Evolutionary conservation across 2,797 vertebrate species (phyloP), one percentile per base, ranked within the genome.

Genomic region (Trematomus bernacchii): DNA sequence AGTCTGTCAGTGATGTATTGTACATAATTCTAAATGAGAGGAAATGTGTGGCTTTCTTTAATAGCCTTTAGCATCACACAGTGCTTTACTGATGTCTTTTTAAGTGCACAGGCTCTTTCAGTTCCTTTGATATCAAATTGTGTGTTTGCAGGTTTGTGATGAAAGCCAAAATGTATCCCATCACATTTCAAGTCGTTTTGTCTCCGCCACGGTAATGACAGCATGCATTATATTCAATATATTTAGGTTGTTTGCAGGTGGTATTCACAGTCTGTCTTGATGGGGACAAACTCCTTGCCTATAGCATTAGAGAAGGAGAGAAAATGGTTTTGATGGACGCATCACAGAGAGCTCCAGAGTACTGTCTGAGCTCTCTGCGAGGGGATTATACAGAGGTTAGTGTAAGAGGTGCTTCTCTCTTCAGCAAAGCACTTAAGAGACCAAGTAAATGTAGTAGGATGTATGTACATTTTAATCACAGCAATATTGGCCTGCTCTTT

Each of bases 351-450:
- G 85, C 89, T 91, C 85, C 71, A 70, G 88, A 89, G 84, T 71
- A 84, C 89, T 83, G 83, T 78, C 83, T 86, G 63, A 86, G 82
- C 82, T 79, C 76, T 84, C 80, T 81, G 85, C 86, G 89, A 86
- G 76, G 27, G 87, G 87, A 91, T 88, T 89, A 91, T 83, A 86
- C 71, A 58, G 59, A 87, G 73, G 80, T 84, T 81, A 62, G 66
- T 64, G 77, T 65, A 74, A 85, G 79, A 82, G 73, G 71, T 64
- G 42, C 60, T 73, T 73, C 73, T 87, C 77, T 73, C 64, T 75
- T 57, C 60, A 57, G 44, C 74, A 71, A 54, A 79, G 68, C 77
- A 80, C 77, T 79, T 66, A 51, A 54, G 65, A 70, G 57, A 77
- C 76, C 44, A 74, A 71, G 64, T 33, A 83, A 78, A 83, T 80